phyloP scores from a whole-genome alignment of 2,113 vertebrate genomes.

The Nettapus auritus region DNA sequence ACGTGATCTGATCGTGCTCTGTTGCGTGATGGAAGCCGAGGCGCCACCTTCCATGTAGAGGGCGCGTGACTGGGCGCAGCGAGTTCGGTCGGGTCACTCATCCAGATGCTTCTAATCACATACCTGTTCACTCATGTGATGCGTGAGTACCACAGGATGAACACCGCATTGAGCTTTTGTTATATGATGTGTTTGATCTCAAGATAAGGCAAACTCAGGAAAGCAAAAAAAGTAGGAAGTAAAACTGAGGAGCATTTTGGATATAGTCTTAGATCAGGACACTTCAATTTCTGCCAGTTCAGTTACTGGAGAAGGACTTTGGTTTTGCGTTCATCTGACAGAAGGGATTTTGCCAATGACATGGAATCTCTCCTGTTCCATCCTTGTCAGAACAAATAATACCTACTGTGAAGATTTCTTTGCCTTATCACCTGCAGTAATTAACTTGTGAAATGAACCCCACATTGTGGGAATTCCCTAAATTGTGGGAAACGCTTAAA shows the following conservation, averaged over 20 bases:
- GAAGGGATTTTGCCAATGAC: neutral
- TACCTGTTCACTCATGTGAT: neutral
- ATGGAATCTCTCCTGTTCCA: neutral
- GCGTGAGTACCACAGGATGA: rapidly evolving
- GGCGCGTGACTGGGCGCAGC: too few relatives aligned
- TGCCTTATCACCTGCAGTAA: neutral
- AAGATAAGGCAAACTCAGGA: neutral
- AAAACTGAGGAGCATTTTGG: neutral
- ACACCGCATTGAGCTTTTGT: rapidly evolving
- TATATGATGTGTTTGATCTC: neutral
- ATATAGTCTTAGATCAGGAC: neutral
- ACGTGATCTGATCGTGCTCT: rapidly evolving
- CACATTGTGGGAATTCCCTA: neutral
- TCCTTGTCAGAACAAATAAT: neutral
- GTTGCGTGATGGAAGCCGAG: neutral
- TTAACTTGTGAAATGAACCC: neutral
- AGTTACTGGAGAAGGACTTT: neutral
- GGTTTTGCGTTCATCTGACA: neutral
- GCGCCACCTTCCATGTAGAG: neutral
- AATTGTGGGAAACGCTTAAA: neutral
- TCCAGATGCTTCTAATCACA: neutral
- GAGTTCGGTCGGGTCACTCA: neutral
- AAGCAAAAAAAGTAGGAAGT: neutral
- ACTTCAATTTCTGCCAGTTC: neutral
- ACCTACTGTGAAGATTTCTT: neutral